phyloP scores from a whole-genome alignment of 2,797 vertebrate genomes.

The Falco columbarius region DNA sequence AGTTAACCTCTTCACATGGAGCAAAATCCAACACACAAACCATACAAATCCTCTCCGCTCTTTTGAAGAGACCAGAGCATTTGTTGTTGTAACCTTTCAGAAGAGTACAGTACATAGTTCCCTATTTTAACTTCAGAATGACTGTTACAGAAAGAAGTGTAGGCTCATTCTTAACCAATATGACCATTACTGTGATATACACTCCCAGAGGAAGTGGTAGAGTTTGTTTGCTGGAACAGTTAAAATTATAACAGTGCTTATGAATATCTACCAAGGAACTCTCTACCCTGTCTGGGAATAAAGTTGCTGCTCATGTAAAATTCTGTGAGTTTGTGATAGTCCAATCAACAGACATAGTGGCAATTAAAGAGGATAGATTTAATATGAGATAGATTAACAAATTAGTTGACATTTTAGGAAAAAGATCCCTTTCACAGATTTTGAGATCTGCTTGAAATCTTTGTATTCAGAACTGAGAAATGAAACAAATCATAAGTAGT shows the following conservation, averaged over 20 bases:
- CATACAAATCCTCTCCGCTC: not conserved
- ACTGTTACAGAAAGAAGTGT: not conserved
- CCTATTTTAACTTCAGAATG: not conserved
- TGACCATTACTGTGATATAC: not conserved
- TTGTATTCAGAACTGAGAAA: not conserved
- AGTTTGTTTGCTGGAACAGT: not conserved
- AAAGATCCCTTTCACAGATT: not conserved
- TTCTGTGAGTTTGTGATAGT: not conserved
- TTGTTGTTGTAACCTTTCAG: not conserved
- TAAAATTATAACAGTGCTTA: constrained; percentile 19
- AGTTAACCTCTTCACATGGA: not conserved
- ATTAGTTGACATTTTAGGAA: constrained; percentile 8
- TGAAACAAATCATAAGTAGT: constrained; percentile 15
- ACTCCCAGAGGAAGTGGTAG: constrained; percentile 25
- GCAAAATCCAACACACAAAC: not conserved
- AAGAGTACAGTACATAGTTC: not conserved
- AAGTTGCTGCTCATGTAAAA: constrained; percentile 17
- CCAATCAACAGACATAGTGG: not conserved
- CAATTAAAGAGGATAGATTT: constrained; percentile 41
- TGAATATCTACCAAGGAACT: not conserved
- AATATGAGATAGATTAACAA: not conserved
- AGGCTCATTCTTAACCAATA: not conserved
- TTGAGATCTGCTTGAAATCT: not conserved
- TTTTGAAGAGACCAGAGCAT: not conserved
- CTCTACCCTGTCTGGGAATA: not conserved